Evolutionary conservation across 2,888 invertebrate genomes (phyloP), one percentile per base, ranked within the genome.

Genomic region (Dione vanillae): DNA sequence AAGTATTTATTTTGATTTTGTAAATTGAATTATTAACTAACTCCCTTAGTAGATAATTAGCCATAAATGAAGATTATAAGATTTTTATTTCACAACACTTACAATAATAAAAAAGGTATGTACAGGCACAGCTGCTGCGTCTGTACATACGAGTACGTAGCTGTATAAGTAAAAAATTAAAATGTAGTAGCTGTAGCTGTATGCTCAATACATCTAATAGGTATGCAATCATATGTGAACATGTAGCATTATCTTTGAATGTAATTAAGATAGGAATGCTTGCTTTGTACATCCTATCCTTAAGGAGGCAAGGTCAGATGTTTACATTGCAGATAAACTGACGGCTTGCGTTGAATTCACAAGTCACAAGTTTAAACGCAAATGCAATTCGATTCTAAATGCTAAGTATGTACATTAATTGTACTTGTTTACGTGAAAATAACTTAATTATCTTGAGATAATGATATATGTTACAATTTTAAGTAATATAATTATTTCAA

Each of bases 311-410:
- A 78, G 77, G 77, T 77, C 75, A 75, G 68, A 65, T 66, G 75
- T 78, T 77, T 76, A 78, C 77, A 78, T 77, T 78, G 77, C 77
- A 78, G 77, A 78, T 78, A 71, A 71, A 73, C 71, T 72, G 69
- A 71, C 61, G 49, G 75, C 74, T 71, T 69, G 71, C 43, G 59
- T 47, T 70, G 77, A 77, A 76, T 78, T 67, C 69, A 71, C 72
- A 76, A 78, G 73, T 72, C 65, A 54, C 62, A 52, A 16, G 20
- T 19, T 66, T 20, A 69, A 61, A 35, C 40, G 45, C 68, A 69
- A 61, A 35, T 27, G 45, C 68, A 66, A 41, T 62, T 71, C 20
- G 51, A 20, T 64, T 51, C 12, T 70, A 62, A 67, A 51, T 56
- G 58, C 10, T 70, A 62, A 67, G 58, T 64, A 64, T 52, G 6